Evolutionary conservation across 2,797 vertebrate genomes (phyloP), one percentile per base, ranked within the genome.

Genomic region (Lemur catta): DNA sequence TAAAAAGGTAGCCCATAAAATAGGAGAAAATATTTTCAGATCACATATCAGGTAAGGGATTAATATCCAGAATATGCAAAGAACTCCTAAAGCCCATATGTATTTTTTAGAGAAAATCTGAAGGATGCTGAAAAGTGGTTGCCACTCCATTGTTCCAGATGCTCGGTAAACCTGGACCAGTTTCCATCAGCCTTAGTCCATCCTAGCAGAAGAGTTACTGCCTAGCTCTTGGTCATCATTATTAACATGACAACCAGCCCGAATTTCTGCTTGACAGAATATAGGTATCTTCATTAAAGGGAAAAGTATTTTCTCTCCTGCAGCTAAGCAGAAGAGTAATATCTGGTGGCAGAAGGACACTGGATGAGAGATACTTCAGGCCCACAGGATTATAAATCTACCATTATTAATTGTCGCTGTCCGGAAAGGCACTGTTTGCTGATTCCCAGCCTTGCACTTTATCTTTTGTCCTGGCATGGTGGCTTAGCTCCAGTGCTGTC

Each of bases 381-480:
- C 46, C 41, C 38, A 8, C 35, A 48, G 33, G 84, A 28, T 67
- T 41, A 5, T 87, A 43, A 65, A 35, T 72, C 33, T 26, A 2
- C 67, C 3, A 0, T 50, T 55, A 50, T 35, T 43, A 11, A 85
- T 57, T 18, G 63, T 22, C 4, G 13, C 24, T 52, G 63, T 48
- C 65, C 7, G 7, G 43, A 43, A 85, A 76, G 80, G 50, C 7
- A 0, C 9, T 11, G 0, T 28, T 14, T 74, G 33, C 30, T n/a
- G 59, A 14, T 52, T 17, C 72, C 5, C 0, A 2, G 84, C 1
- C 0, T 1, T 1, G 18, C 2, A 8, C 35, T 63, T 26, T 18
- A 6, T 79, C 46, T 84, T 65, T 48, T 22, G 2, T 48, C 84
- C 52, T 3, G 41, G 33, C 24, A 7, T 4, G 24, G 33, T 26